A percentile compares a stretch with the other conserved stretches of the same genome.
These are phyloP conservation scores for Psilopogon haemacephalus DNA, from an alignment of 2,113 vertebrate genomes.

Conservation along the genomic window DNA sequence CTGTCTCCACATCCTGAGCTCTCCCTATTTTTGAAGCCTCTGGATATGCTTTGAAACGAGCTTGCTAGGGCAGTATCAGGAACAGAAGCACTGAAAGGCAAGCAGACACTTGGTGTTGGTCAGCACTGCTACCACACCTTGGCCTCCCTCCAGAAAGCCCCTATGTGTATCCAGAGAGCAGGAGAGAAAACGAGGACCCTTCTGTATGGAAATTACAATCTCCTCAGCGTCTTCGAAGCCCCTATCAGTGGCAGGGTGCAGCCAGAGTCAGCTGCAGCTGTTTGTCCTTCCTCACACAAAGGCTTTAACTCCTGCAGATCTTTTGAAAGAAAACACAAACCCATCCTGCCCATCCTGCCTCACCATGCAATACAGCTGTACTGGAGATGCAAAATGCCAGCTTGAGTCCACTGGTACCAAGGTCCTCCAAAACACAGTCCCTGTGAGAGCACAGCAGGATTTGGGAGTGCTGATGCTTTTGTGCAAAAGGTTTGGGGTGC, in stretches of 20 bases:
- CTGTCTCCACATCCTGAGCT: accelerated
- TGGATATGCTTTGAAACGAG: not conserved
- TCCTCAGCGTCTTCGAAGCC: accelerated
- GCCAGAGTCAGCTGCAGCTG: not conserved
- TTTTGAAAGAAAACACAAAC: not conserved
- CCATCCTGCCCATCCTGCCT: not conserved
- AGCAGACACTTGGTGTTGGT: not conserved
- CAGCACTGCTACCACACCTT: not conserved
- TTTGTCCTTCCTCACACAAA: not conserved
- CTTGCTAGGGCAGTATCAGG: not conserved
- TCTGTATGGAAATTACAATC: too few species aligned
- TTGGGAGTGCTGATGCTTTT: not conserved
- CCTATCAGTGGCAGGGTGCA: not conserved
- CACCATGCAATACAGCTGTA: not conserved
- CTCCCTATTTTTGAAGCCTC: not conserved
- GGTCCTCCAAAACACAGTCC: not conserved
- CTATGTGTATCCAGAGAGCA: accelerated
- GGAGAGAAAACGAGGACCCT: too few species aligned
- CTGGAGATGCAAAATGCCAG: not conserved
- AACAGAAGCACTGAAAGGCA: not conserved
- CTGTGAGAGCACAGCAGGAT: not conserved
- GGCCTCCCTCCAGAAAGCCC: not conserved
- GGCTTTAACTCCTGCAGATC: not conserved
- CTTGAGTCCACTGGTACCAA: not conserved
- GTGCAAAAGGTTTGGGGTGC: not conserved